Conservation (phyloP, 2,888 invertebrate genomes). For the Eudemis profundana region DNA sequence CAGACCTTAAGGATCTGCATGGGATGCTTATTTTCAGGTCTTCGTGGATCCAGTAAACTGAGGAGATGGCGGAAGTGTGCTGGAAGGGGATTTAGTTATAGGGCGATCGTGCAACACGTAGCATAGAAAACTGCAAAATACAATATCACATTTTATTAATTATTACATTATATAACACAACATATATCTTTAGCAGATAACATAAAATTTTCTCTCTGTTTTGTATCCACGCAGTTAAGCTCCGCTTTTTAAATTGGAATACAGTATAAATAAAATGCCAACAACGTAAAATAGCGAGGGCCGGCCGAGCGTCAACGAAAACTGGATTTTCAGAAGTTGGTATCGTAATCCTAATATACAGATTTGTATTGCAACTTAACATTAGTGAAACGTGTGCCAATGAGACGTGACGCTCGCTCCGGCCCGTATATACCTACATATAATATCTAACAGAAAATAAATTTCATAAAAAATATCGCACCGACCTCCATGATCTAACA, state of each 20-base stretch:
- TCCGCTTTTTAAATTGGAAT: constrained; percentile 76
- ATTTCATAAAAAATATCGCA: constrained; percentile 70
- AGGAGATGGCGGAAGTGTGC: too few species aligned
- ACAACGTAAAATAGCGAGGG: constrained; percentile 65
- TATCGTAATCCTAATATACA: constrained; percentile 48
- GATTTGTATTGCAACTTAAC: constrained; percentile 37
- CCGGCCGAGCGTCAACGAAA: constrained; percentile 57
- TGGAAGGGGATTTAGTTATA: too few species aligned
- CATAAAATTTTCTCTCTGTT: constrained; percentile 66
- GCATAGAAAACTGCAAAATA: constrained; percentile 54
- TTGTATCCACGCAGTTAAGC: constrained; percentile 66
- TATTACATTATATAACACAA: constrained; percentile 79
- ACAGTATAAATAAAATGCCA: constrained; percentile 78
- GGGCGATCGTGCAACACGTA: not conserved
- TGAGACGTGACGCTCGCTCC: constrained; percentile 42
- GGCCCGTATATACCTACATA: constrained; percentile 40
- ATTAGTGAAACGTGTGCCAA: constrained; percentile 21
- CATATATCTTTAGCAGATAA: constrained; percentile 79
- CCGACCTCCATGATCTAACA: constrained; percentile 58
- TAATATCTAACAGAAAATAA: constrained; percentile 47
- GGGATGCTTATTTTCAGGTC: too few species aligned
- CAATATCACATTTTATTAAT: constrained; percentile 83
- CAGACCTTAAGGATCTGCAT: too few species aligned
- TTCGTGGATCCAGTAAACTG: too few species aligned
- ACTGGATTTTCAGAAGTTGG: constrained; percentile 46